phyloP scores from a whole-genome alignment of 2,888 invertebrate species.

The Lasioglossum pauxillum region DNA sequence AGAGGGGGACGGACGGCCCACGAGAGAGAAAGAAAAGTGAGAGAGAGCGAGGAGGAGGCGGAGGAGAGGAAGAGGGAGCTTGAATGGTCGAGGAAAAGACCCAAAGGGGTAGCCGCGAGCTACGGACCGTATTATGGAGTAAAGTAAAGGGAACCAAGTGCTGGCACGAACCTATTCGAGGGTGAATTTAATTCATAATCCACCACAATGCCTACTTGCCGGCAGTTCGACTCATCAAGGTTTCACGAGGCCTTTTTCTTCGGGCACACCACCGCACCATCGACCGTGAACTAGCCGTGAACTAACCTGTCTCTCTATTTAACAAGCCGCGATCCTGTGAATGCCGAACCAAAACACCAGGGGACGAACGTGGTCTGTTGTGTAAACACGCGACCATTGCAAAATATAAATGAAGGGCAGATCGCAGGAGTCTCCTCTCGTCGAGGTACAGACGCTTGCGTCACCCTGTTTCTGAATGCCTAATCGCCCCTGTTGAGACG shows the following conservation, averaged over 20 bases:
- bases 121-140: constrained; percentile 75
- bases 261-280: constrained; percentile 18
- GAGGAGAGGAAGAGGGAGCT: constrained; percentile 12
- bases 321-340: constrained; percentile 39
- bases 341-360: constrained; percentile 24
- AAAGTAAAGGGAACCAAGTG: constrained; percentile 68
- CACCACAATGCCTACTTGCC: constrained; percentile 70
- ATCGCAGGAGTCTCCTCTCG: neutral
- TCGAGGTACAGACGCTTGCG: neutral
- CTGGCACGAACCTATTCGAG: constrained; percentile 62
- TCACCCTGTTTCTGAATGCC: neutral
- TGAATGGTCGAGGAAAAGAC: constrained; percentile 67
- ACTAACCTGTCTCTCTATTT: constrained; percentile 32
- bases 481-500: too few relatives aligned
- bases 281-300: constrained; percentile 38
- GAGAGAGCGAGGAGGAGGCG: neutral
- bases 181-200: constrained; percentile 79
- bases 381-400: constrained; percentile 47
- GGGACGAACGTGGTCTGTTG: constrained; percentile 30
- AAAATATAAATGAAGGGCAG: neutral
- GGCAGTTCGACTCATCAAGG: constrained; percentile 70
- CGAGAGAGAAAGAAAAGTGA: constrained; percentile 1
- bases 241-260: constrained; percentile 71
- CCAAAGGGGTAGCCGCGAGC: constrained; percentile 66
- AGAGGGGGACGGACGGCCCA: neutral